Percentiles rank a stretch among this genome's conserved stretches.
phyloP scores from a whole-genome alignment of 1,140 invertebrate genomes.

The Acromyrmex charruanus region DNA sequence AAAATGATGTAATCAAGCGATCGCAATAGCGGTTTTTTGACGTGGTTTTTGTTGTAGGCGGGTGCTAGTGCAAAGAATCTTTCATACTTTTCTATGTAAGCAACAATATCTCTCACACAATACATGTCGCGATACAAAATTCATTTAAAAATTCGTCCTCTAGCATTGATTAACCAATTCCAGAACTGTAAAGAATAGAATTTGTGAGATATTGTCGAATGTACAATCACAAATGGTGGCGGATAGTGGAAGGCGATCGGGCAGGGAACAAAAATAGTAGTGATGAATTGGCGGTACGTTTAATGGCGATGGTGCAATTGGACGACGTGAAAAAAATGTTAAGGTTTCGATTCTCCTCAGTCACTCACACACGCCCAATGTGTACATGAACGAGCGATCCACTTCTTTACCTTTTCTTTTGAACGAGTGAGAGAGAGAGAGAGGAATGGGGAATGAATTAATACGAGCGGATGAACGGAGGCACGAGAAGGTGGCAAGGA shows the following conservation, averaged over 20 bases:
- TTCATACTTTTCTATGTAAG: conserved; percentile 21
- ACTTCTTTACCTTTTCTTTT: conserved; percentile 41
- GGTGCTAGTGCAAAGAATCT: conserved; percentile 52
- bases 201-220: conserved; percentile 35
- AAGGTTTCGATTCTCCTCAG: conserved; percentile 40
- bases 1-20: conserved; percentile 46
- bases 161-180: conserved; percentile 12
- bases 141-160: neutral
- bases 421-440: conserved; percentile 58
- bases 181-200: neutral
- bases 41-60: conserved; percentile 30
- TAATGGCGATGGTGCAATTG: conserved; percentile 66
- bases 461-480: conserved; percentile 76
- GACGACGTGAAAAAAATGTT: conserved; percentile 56
- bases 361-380: conserved; percentile 42
- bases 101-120: conserved; percentile 52
- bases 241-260: neutral
- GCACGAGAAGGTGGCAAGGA: conserved; percentile 77
- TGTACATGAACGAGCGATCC: conserved; percentile 16
- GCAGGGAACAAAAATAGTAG: neutral
- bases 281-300: conserved; percentile 60
- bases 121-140: neutral
- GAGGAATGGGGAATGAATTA: conserved; percentile 67
- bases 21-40: conserved; percentile 1
- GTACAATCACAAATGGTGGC: conserved; percentile 21